A percentile compares a stretch with the other conserved stretches of the same genome.
Conservation (phyloP, 1,140 invertebrate genomes). For the Cydia strobilella region DNA sequence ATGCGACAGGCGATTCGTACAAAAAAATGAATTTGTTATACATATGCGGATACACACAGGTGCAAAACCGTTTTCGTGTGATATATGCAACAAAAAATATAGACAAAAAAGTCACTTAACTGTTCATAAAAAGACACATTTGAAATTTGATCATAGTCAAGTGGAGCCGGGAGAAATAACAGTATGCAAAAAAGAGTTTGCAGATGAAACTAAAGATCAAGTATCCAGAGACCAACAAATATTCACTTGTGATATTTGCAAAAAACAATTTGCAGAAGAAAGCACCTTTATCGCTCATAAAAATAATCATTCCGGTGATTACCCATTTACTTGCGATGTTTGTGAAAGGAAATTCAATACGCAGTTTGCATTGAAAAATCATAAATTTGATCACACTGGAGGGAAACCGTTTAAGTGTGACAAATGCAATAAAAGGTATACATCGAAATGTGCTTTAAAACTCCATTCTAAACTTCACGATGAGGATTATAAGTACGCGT, state of each 20-base stretch:
- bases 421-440: not conserved
- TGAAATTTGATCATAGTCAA: not conserved
- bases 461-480: not conserved
- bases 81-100: not conserved
- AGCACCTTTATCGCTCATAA: not conserved
- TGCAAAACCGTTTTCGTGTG: not conserved
- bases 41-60: constrained; percentile 1
- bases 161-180: not conserved
- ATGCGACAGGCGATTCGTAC: not conserved
- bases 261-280: constrained; percentile 15
- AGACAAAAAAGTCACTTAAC: constrained; percentile 3
- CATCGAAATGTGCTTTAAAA: constrained; percentile 1
- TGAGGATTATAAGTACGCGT: not conserved
- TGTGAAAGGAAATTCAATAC: not conserved
- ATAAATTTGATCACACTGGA: not conserved
- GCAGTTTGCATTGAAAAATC: not conserved
- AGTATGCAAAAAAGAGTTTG: not conserved
- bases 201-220: not conserved
- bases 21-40: not conserved
- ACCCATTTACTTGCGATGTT: not conserved
- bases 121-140: constrained; percentile 1
- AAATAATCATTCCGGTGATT: not conserved
- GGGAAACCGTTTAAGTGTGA: not conserved
- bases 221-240: not conserved
- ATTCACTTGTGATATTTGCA: not conserved